Conservation (phyloP, 2,888 invertebrate species). For the Cephus nigrinus region DNA sequence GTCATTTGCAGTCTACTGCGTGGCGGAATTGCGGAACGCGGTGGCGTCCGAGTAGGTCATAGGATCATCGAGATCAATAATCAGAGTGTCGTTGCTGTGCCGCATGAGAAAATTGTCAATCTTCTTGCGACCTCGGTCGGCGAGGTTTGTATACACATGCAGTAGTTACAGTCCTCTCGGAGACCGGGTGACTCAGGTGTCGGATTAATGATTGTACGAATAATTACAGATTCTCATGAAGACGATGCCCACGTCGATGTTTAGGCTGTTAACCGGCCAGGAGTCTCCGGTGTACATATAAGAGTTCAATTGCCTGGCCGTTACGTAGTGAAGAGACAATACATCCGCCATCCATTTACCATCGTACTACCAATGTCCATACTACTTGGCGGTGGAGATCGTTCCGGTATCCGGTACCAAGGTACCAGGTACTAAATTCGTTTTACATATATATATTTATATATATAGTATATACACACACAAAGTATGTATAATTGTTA, state of each 20-base stretch:
- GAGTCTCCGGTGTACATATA: slow-evolving; percentile 99
- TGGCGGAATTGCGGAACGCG: slow-evolving; percentile 98
- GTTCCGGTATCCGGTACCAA: slow-evolving; percentile 29
- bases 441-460: not conserved
- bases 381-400: slow-evolving; percentile 51
- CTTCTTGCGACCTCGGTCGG: slow-evolving; percentile 98
- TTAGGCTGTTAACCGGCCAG: slow-evolving; percentile 97
- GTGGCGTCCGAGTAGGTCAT: slow-evolving; percentile 98
- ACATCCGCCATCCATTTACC: slow-evolving; percentile 62
- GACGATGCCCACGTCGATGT: slow-evolving; percentile 99
- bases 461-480: too few species aligned
- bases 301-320: slow-evolving; percentile 57
- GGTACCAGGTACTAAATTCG: not conserved
- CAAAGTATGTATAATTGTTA: not conserved
- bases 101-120: slow-evolving; percentile 99
- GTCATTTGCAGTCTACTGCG: slow-evolving; percentile 98
- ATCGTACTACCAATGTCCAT: slow-evolving; percentile 37
- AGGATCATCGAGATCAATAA: slow-evolving; percentile 99
- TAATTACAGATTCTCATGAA: slow-evolving; percentile 96
- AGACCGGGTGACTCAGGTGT: not conserved
- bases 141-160: slow-evolving; percentile 76
- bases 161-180: not conserved
- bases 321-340: slow-evolving; percentile 65
- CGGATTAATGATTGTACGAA: not conserved
- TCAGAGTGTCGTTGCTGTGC: slow-evolving; percentile 99